A percentile compares a stretch with the other conserved stretches of the same genome.
Conservation (phyloP, 2,797 vertebrate genomes). For the Siniperca obscura region DNA sequence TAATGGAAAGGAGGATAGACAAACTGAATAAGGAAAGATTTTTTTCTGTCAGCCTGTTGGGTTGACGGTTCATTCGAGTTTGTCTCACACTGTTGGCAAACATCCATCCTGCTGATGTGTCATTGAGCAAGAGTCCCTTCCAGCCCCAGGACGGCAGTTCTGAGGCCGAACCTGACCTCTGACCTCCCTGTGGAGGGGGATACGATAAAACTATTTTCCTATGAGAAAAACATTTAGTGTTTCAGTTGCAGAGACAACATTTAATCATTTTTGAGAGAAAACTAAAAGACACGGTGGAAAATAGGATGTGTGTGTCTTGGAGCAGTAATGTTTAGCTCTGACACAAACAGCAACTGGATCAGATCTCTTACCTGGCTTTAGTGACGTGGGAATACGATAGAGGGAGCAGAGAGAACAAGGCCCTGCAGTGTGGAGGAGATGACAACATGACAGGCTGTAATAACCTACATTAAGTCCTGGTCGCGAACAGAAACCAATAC, state of each 20-base stretch:
- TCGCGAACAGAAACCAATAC: constrained; percentile 32
- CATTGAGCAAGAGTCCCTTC: background rate
- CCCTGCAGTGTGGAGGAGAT: constrained; percentile 39
- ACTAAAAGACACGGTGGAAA: background rate
- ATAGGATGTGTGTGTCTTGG: background rate
- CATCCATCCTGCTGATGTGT: constrained; percentile 6
- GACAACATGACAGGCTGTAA: constrained; percentile 40
- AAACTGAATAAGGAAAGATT: background rate
- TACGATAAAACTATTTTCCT: background rate
- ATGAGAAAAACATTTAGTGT: background rate
- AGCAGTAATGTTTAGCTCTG: constrained; percentile 1
- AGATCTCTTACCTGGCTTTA: constrained; percentile 10
- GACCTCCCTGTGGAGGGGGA: background rate
- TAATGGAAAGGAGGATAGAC: background rate
- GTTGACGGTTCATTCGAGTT: background rate
- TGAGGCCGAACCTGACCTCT: constrained; percentile 25
- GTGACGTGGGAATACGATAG: constrained; percentile 33
- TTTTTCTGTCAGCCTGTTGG: background rate
- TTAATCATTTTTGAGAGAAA: background rate
- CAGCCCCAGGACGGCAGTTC: background rate
- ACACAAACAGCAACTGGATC: constrained; percentile 29
- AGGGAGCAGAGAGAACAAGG: constrained; percentile 45
- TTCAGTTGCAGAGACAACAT: constrained; percentile 1
- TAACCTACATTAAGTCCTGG: constrained; percentile 42
- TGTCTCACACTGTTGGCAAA: background rate